Base-by-base conservation (phyloP, 2,888 invertebrate genomes). In the Sinhomidia bicolor region DNA sequence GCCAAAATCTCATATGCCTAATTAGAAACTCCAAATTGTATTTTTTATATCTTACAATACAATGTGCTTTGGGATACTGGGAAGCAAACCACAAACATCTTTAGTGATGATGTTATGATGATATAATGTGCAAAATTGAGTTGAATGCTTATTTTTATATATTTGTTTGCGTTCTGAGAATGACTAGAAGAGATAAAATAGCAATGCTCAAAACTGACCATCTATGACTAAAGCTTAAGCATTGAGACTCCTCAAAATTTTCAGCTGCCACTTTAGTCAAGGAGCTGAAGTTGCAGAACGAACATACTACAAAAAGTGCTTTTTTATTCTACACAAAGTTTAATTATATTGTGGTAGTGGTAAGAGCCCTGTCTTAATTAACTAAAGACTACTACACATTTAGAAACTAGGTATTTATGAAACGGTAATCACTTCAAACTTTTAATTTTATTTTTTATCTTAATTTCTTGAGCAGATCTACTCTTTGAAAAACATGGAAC, bases 401-500 rank as follows among this genome's bases (percentile, higher is more conserved):
- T n/a, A n/a, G n/a, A n/a, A n/a, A n/a, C n/a, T n/a, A n/a, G n/a
- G n/a, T n/a, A n/a, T n/a, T n/a, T n/a, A n/a, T n/a, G n/a, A n/a
- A n/a, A n/a, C n/a, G n/a, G n/a, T n/a, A n/a, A n/a, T n/a, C n/a
- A n/a, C n/a, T n/a, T n/a, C n/a, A n/a, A n/a, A n/a, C n/a, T n/a
- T n/a, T n/a, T n/a, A n/a, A n/a, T n/a, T n/a, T n/a, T n/a, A n/a
- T n/a, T n/a, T n/a, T n/a, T n/a, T n/a, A n/a, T n/a, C n/a, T n/a
- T n/a, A n/a, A n/a, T n/a, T n/a, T n/a, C n/a, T n/a, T n/a, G n/a
- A n/a, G n/a, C n/a, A n/a, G n/a, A n/a, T n/a, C n/a, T n/a, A n/a
- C n/a, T n/a, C n/a, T n/a, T n/a, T n/a, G n/a, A 47, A 20, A 51
- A 17, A 17, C 14, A 89, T 89, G 89, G 62, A 85, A 29, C 36